phyloP scores from a whole-genome alignment of 2,888 invertebrate genomes.

The Gastrophysa polygoni region DNA sequence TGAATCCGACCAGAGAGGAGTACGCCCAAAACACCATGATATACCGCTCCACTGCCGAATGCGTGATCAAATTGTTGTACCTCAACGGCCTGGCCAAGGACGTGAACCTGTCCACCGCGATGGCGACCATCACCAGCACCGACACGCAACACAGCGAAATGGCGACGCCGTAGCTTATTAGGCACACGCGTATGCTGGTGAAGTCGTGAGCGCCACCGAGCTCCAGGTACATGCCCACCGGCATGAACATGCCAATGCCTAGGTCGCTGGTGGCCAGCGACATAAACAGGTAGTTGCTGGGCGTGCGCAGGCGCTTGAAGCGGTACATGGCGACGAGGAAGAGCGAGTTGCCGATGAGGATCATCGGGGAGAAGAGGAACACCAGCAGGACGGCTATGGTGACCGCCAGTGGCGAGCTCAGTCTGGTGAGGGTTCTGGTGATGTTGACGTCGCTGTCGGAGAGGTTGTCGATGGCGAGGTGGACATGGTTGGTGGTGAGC shows the following conservation, averaged over 20 bases:
- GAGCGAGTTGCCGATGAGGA: slow-evolving; percentile 65
- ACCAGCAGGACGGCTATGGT: slow-evolving; percentile 61
- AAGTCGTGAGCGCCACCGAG: slow-evolving; percentile 59
- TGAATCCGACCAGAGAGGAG: slow-evolving; percentile 62
- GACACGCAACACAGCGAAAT: slow-evolving; percentile 66
- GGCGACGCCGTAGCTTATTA: slow-evolving; percentile 64
- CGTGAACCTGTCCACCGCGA: slow-evolving; percentile 67
- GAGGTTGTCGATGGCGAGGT: slow-evolving; percentile 47
- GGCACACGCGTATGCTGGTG: slow-evolving; percentile 59
- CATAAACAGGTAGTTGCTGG: slow-evolving; percentile 66
- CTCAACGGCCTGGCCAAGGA: slow-evolving; percentile 67
- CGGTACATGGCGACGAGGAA: slow-evolving; percentile 65
- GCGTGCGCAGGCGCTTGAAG: slow-evolving; percentile 66
- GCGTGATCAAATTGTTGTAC: slow-evolving; percentile 69
- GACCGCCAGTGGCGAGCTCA: slow-evolving; percentile 57
- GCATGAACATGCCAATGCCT: slow-evolving; percentile 65
- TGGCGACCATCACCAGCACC: slow-evolving; percentile 66
- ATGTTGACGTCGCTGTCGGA: slow-evolving; percentile 51
- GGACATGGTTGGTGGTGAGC: slow-evolving; percentile 41
- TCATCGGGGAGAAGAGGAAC: slow-evolving; percentile 64
- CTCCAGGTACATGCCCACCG: slow-evolving; percentile 65
- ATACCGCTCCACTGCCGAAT: slow-evolving; percentile 64
- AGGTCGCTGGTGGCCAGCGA: slow-evolving; percentile 67
- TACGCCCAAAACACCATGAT: slow-evolving; percentile 66
- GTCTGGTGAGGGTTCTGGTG: slow-evolving; percentile 49